Evolutionary conservation across 1,140 invertebrate genomes (phyloP), one percentile per base, ranked within the genome.

Genomic region (Procambarus virginalis): DNA sequence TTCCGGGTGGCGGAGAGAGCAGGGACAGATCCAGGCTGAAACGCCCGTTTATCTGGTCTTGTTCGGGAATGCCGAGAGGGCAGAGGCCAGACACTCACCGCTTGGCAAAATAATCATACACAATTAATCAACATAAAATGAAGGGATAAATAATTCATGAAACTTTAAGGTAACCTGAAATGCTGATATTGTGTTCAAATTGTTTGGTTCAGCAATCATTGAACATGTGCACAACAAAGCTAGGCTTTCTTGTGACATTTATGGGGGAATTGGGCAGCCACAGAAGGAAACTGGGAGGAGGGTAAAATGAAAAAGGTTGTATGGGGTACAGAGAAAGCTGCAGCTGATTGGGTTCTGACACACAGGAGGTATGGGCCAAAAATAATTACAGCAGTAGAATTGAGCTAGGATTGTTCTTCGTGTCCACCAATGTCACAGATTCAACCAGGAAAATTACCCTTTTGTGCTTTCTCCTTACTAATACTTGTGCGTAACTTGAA

Each of bases 41-140:
- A 22, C 83, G 84, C 89, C 84, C 55, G 89, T 91, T 91, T 85
- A 60, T 84, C 68, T 88, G 90, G 77, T 85, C 91, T 45, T 81
- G 86, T 76, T 82, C 90, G 89, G 90, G 82, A 84, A 45, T 82
- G 73, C 73, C 90, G 75, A 64, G 51, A 88, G 78, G 86, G 89
- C 82, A 83, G 83, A 84, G 89, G 90, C 84, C 90, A 82, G 46
- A 91, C 90, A 90, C 90, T 91, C 88, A 92, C 86, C 85, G 89
- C 83, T 83, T 87, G 85, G 91, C 85, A 92, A 88, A 89, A 92
- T 84, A 84, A 90, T 89, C 91, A 92, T 92, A 92, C 91, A 92
- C 91, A 90, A 90, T 89, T 91, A 88, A 91, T 92, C 91, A 92
- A 92, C 91, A 92, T 92, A 92, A 92, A 90, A 84, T 88, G 84